Evolutionary conservation across 2,888 invertebrate genomes (phyloP), one percentile per base, ranked within the genome.

Genomic region (Lithophane ornitopus): DNA sequence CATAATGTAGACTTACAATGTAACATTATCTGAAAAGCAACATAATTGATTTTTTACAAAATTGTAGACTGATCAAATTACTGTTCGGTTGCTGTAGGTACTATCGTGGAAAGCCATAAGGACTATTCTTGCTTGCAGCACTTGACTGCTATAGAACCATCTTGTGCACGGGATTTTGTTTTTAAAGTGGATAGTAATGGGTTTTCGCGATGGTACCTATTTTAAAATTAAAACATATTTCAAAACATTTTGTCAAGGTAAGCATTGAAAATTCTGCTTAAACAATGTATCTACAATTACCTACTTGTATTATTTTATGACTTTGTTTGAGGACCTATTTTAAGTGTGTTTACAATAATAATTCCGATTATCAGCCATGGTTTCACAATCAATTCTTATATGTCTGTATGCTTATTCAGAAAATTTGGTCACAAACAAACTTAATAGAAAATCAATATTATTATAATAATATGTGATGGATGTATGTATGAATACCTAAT

Each of bases 21-120:
- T 41, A 41, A 68, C 34, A 41, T 26, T 4, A 62, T 76, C 19
- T 28, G 19, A n/a, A 74, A 76, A 76, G 7, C 9, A 70, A 22
- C 3, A 19, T 46, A 28, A 1, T 0, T 2, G 1, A 41, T 28
- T 28, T 75, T 28, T 9, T n/a, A n/a, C 12, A 54, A 54, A 4
- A 52, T 2, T 41, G 2, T 8, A 28, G 12, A 34, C 3, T 26
- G 16, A 39, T 12, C 2, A 41, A 22, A 22, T 22, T 22, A 11
- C 6, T 74, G 1, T 34, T 19, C n/a, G 44, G 3, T 14, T 73
- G 16, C 9, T 16, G 2, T n/a, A 46, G 14, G 9, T 46, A 34
- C 34, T 34, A 34, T 34, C 34, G 34, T 6, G 6, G 34, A 34
- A 34, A 34, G 34, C 34, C 34, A 34, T 34, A 34, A 34, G 34